Evolutionary conservation across 2,888 invertebrate species (phyloP).

Genomic region (Stenodema calcarata): DNA sequence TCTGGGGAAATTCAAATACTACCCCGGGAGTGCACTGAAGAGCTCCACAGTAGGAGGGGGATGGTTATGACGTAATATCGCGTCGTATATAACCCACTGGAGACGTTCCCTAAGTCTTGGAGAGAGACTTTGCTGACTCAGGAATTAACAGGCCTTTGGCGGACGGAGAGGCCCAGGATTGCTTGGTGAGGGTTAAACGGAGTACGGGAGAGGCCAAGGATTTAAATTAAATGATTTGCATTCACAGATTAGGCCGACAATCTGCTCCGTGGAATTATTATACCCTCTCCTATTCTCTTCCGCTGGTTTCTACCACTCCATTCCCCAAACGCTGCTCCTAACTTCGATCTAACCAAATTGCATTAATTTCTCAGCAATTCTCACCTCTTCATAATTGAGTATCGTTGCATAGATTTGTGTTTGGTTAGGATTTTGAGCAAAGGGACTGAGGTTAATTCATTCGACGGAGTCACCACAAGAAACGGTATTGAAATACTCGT

Average conservation of each 20-base stretch:
- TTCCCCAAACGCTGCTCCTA: neutral
- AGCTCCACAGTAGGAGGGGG: neutral
- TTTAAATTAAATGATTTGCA: constrained; percentile 53
- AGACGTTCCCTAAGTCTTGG: constrained; percentile 31
- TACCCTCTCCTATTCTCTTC: neutral
- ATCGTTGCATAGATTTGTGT: neutral
- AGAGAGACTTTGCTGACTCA: constrained; percentile 43
- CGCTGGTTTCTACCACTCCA: neutral
- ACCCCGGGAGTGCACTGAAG: constrained; percentile 33
- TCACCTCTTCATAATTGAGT: constrained; percentile 31
- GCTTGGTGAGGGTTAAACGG: neutral
- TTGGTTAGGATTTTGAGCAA: neutral
- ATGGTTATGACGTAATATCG: constrained; percentile 43
- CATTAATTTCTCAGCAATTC: constrained; percentile 42
- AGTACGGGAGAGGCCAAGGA: constrained; percentile 2
- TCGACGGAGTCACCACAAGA: neutral
- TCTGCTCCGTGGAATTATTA: constrained; percentile 48
- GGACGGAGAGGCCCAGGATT: neutral
- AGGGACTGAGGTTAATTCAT: neutral
- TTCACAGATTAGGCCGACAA: constrained; percentile 50
- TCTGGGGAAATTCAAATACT: neutral
- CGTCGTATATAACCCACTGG: constrained; percentile 37
- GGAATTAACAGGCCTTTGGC: constrained; percentile 39
- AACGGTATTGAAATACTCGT: too few species aligned
- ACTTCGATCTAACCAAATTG: constrained; percentile 22